Conservation (phyloP, 2,797 vertebrate genomes). For the Philypnodon macrostomus region DNA sequence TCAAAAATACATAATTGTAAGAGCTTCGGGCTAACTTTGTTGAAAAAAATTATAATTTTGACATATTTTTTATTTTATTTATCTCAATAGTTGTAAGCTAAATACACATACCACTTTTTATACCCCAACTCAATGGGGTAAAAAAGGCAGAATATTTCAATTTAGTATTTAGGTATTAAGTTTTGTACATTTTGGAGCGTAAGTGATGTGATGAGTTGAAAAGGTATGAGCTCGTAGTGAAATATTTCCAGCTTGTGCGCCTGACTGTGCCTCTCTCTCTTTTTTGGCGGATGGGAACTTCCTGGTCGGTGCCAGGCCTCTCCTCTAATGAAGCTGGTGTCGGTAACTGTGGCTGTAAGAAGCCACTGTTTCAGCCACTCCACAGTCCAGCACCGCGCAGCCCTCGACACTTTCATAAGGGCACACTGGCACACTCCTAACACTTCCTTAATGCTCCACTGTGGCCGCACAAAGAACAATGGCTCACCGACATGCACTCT, state of each 20-base stretch:
- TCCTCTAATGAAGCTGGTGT: conserved; percentile 64
- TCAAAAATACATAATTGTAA: too few species aligned
- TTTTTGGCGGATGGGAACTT: conserved; percentile 66
- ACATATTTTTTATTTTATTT: too few species aligned
- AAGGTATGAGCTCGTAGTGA: too few species aligned
- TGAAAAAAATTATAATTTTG: too few species aligned
- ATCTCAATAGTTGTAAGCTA: too few species aligned
- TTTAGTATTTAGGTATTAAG: too few species aligned
- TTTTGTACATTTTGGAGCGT: too few species aligned
- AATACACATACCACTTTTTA: too few species aligned
- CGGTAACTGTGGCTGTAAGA: conserved; percentile 68
- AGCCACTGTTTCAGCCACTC: conserved; percentile 71
- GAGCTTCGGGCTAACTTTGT: too few species aligned
- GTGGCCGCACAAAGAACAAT: conserved; percentile 74
- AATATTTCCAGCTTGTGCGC: conserved; percentile 58
- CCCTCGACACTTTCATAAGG: conserved; percentile 68
- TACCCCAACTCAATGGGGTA: too few species aligned
- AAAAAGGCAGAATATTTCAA: too few species aligned
- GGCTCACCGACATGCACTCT: conserved; percentile 50
- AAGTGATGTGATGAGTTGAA: too few species aligned
- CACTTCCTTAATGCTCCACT: conserved; percentile 75
- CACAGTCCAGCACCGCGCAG: conserved; percentile 58
- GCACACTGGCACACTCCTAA: conserved; percentile 71
- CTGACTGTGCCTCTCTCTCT: conserved; percentile 43
- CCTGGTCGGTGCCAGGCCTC: conserved; percentile 65